A percentile compares a stretch with the other conserved stretches of the same genome.
These are phyloP conservation scores for Zonotrichia leucophrys DNA, from an alignment of 2,113 vertebrate species.

Conservation along the genomic window DNA sequence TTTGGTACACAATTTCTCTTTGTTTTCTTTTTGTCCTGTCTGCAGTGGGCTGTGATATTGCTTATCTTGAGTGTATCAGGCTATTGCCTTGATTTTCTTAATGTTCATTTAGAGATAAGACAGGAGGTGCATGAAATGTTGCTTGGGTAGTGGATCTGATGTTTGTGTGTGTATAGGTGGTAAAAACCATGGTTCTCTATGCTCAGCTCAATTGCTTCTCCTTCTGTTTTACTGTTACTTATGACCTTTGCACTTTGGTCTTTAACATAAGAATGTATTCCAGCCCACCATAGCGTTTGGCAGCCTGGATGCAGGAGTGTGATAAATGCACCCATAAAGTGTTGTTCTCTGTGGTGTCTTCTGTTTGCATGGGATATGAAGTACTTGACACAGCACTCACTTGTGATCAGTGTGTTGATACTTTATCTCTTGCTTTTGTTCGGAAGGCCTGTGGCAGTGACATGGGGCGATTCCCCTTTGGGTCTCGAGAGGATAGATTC, in stretches of 20 bases:
- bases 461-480: accelerated
- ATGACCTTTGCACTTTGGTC: not conserved
- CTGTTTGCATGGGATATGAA: not conserved
- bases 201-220: not conserved
- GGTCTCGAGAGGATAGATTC: not conserved
- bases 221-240: not conserved
- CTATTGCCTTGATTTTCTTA: not conserved
- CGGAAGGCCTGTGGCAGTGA: not conserved
- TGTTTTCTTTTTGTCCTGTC: slow-evolving; percentile 1
- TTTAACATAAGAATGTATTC: not conserved
- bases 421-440: not conserved
- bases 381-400: not conserved
- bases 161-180: not conserved
- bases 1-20: slow-evolving; percentile 30
- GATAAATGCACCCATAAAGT: not conserved
- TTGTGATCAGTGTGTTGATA: not conserved
- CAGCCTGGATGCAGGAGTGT: not conserved
- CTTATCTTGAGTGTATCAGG: not conserved
- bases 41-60: not conserved
- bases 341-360: not conserved
- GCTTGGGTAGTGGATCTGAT: not conserved
- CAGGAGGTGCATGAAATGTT: not conserved
- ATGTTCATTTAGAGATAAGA: not conserved
- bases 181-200: not conserved
- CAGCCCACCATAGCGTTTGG: not conserved